phyloP scores from a whole-genome alignment of 2,797 vertebrate species.

The Miichthys miiuy region DNA sequence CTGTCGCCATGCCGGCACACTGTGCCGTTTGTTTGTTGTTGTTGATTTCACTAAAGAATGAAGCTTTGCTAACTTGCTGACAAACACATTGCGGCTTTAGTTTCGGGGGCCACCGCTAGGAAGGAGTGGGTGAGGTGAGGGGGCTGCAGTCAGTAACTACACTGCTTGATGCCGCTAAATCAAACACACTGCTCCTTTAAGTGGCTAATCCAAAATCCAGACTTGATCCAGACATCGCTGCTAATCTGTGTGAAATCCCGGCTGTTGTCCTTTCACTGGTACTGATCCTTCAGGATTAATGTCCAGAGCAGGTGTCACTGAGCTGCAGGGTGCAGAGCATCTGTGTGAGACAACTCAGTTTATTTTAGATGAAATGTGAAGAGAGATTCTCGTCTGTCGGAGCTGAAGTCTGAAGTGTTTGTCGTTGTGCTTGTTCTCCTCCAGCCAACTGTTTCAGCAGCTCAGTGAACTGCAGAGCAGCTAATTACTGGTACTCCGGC shows the following conservation, averaged over 20 bases:
- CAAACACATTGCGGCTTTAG: too few species aligned
- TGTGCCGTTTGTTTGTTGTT: too few species aligned
- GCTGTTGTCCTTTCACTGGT: neutral
- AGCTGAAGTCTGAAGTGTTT: constrained; percentile 1
- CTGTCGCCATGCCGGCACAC: too few species aligned
- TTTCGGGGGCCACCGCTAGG: neutral
- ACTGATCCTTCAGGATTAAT: neutral
- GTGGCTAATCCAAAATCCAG: neutral
- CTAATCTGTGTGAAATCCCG: neutral
- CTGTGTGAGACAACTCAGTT: neutral
- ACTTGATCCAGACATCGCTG: neutral
- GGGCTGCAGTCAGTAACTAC: too few species aligned
- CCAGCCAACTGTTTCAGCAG: constrained; percentile 88
- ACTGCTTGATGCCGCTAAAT: too few species aligned
- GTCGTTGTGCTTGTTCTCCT: constrained; percentile 20
- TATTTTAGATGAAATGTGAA: neutral
- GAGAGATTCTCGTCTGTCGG: too few species aligned
- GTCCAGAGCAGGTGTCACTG: neutral
- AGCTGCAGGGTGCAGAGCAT: neutral
- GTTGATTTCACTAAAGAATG: neutral
- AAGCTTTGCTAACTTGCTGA: too few species aligned
- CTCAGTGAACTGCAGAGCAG: constrained; percentile 87
- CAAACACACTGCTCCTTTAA: neutral
- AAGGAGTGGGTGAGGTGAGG: too few species aligned
- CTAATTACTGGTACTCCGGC: constrained; percentile 93